phyloP scores from a whole-genome alignment of 2,888 invertebrate species.

The Lydus trimaculatus region DNA sequence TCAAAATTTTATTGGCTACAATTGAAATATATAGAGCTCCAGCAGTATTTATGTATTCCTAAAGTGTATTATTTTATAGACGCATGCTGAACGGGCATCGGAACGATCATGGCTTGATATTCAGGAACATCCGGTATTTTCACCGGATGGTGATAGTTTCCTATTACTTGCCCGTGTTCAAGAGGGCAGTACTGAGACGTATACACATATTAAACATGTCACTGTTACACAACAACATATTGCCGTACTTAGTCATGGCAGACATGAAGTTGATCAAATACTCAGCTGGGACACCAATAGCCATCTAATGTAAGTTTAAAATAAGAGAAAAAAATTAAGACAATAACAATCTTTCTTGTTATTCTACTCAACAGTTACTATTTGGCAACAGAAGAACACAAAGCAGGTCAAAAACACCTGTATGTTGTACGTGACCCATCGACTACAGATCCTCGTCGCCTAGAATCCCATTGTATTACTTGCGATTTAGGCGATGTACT shows the following conservation, averaged over 20 bases:
- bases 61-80: slow-evolving; percentile 60
- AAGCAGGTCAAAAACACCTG: slow-evolving; percentile 86
- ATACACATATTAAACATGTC: slow-evolving; percentile 88
- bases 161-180: slow-evolving; percentile 82
- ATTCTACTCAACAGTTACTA: slow-evolving; percentile 58
- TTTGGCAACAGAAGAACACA: slow-evolving; percentile 80
- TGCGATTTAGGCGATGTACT: slow-evolving; percentile 79
- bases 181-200: slow-evolving; percentile 84
- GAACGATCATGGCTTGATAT: slow-evolving; percentile 88
- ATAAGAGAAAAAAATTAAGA: too few species aligned
- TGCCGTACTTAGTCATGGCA: slow-evolving; percentile 85
- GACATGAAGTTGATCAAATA: slow-evolving; percentile 83
- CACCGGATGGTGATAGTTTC: slow-evolving; percentile 84
- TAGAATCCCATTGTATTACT: slow-evolving; percentile 84
- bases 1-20: not conserved
- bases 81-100: slow-evolving; percentile 82
- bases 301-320: slow-evolving; percentile 76
- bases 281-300: slow-evolving; percentile 85
- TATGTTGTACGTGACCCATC: slow-evolving; percentile 84
- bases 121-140: slow-evolving; percentile 83
- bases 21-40: not conserved
- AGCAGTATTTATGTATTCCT: not conserved
- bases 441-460: slow-evolving; percentile 71
- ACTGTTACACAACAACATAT: slow-evolving; percentile 83
- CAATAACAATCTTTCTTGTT: too few species aligned